Evolutionary conservation across 2,113 vertebrate species (phyloP).

Genomic region (Alligator mississippiensis): DNA sequence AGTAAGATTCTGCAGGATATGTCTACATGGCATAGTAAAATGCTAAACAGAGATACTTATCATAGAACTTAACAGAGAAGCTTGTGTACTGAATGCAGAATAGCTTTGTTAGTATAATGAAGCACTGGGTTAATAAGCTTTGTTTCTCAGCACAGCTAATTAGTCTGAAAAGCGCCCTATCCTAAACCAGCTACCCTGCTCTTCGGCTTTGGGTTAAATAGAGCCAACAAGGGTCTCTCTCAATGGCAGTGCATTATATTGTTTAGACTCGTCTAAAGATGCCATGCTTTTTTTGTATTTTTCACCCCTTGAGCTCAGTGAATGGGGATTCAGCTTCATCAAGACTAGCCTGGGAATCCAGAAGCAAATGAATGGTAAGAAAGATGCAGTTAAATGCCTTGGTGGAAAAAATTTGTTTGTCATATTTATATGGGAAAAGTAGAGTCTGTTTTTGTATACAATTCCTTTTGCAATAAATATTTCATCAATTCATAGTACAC

Average conservation of each 20-base stretch:
- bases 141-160: too few relatives aligned
- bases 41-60: too few relatives aligned
- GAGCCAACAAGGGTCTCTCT: too few relatives aligned
- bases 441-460: not conserved
- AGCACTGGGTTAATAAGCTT: too few relatives aligned
- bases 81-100: too few relatives aligned
- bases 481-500: not conserved
- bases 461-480: not conserved
- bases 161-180: too few relatives aligned
- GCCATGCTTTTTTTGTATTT: not conserved
- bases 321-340: not conserved
- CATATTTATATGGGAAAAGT: not conserved
- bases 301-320: not conserved
- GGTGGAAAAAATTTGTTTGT: not conserved
- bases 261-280: not conserved
- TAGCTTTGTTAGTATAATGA: too few relatives aligned
- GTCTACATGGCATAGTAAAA: too few relatives aligned
- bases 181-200: too few relatives aligned
- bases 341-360: not conserved
- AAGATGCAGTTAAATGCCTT: not conserved
- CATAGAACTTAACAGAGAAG: too few relatives aligned
- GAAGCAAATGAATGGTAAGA: not conserved
- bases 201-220: too few relatives aligned
- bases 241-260: too few relatives aligned
- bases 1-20: not conserved